Evolutionary conservation across 2,113 vertebrate genomes (phyloP), one percentile per base, ranked within the genome.

Genomic region (Perccottus glenii): DNA sequence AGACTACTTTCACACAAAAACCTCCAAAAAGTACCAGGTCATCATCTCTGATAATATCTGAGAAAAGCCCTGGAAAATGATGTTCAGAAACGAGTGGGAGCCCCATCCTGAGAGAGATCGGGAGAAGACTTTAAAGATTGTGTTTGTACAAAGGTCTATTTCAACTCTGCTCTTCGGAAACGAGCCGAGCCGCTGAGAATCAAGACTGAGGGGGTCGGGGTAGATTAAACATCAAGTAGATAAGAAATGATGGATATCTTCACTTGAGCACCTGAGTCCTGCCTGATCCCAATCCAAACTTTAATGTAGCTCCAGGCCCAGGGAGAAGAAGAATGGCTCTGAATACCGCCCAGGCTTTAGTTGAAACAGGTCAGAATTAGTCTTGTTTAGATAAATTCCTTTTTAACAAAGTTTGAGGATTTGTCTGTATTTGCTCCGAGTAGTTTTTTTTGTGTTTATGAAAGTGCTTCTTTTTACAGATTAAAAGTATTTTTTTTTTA

Each of bases 171-270:
- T 70, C 65, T 43, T 35, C 7, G 1, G 52, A 36, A 4, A 11
- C 3, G 52, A n/a, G 52, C 2, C 2, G 52, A 14, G 9, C 12
- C 52, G 12, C 33, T 6, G 52, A n/a, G 33, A 55, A 60, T 45
- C 48, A 47, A 60, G 62, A 36, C 48, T 5, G 60, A 58, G 9
- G 48, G 45, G 43, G 56, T 60, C 65, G 56, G 9, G 60, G 60
- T 68, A 68, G 73, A 85, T 82, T 83, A 80, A 73, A 77, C 78
- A 82, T 78, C 68, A 72, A 71, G 65, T 35, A 66, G 77, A 85
- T 78, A 80, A 76, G 80, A 77, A 58, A 55, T 73, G 67, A 77
- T 69, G 36, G 69, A 81, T 73, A 75, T 70, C 59, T 73, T 71
- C 57, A 71, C 69, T 44, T 33, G 62, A 73, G 68, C 36, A 63